These are phyloP conservation scores for Corythornis cristatus DNA, from an alignment of 2,113 vertebrate genomes.

Conservation along the genomic window DNA sequence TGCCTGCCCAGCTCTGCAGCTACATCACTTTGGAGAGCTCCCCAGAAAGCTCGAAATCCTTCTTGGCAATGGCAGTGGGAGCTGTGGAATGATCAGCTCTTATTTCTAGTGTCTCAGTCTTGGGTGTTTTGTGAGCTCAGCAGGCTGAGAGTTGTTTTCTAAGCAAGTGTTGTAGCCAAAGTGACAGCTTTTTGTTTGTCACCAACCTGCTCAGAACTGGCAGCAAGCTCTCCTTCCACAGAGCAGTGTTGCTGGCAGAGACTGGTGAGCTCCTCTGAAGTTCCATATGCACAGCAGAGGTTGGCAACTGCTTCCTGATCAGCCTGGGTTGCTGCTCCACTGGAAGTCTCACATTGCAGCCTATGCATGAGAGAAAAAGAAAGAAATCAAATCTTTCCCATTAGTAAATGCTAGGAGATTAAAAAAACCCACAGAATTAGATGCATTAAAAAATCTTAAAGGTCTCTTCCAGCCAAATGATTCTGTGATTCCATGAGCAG, in stretches of 20 bases:
- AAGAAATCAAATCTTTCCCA: not conserved
- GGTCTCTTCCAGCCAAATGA: too few species aligned
- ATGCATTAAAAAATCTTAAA: not conserved
- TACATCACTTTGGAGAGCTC: not conserved
- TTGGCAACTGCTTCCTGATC: not conserved
- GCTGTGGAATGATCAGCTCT: not conserved
- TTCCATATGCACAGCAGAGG: not conserved
- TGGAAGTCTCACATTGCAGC: not conserved
- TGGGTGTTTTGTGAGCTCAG: not conserved
- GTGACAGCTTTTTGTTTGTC: not conserved
- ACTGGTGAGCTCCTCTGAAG: not conserved
- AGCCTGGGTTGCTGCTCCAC: not conserved
- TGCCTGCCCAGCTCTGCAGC: not conserved
- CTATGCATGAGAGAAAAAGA: not conserved
- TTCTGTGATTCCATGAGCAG: not conserved
- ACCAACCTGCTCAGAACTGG: not conserved
- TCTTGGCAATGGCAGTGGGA: not conserved
- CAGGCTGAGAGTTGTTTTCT: not conserved
- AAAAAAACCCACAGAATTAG: not conserved
- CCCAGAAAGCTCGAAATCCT: not conserved
- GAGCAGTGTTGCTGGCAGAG: not conserved
- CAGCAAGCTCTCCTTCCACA: not conserved
- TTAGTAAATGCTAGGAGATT: not conserved
- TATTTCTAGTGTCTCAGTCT: not conserved
- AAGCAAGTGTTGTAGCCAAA: not conserved